These are phyloP conservation scores for Euleptes europaea DNA, from an alignment of 2,113 vertebrate genomes.

Conservation along the genomic window DNA sequence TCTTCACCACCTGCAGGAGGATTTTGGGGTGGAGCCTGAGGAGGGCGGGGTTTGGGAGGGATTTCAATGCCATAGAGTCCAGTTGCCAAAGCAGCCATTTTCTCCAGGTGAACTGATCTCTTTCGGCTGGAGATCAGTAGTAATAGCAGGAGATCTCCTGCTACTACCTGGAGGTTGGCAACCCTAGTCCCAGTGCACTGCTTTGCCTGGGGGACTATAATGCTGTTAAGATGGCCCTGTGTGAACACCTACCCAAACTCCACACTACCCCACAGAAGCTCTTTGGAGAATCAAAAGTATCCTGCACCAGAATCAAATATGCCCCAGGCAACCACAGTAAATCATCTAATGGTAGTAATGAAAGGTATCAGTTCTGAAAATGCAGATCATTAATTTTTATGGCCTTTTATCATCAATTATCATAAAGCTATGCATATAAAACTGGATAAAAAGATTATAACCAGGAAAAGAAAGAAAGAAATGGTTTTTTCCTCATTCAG, in stretches of 20 bases:
- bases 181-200: too few relatives aligned
- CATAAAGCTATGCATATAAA: background rate
- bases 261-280: background rate
- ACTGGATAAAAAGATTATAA: background rate
- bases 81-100: too few relatives aligned
- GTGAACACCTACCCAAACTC: background rate
- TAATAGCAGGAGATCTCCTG: too few relatives aligned
- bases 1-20: too few relatives aligned
- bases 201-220: too few relatives aligned
- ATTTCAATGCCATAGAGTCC: too few relatives aligned
- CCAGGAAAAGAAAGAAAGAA: background rate
- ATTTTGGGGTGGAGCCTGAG: too few relatives aligned
- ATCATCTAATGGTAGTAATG: constrained; percentile 12
- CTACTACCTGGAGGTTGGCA: too few relatives aligned
- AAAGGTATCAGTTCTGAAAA: constrained; percentile 5
- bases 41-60: too few relatives aligned
- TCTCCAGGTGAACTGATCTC: too few relatives aligned
- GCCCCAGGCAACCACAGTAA: background rate
- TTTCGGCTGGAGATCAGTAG: too few relatives aligned
- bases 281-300: constrained; percentile 3
- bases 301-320: constrained; percentile 1
- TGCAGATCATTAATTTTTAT: constrained; percentile 15
- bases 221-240: too few relatives aligned
- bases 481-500: background rate
- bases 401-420: background rate